Percentiles rank a stretch among this genome's conserved stretches.
Conservation (phyloP, 2,797 vertebrate genomes). For the Falco cherrug region DNA sequence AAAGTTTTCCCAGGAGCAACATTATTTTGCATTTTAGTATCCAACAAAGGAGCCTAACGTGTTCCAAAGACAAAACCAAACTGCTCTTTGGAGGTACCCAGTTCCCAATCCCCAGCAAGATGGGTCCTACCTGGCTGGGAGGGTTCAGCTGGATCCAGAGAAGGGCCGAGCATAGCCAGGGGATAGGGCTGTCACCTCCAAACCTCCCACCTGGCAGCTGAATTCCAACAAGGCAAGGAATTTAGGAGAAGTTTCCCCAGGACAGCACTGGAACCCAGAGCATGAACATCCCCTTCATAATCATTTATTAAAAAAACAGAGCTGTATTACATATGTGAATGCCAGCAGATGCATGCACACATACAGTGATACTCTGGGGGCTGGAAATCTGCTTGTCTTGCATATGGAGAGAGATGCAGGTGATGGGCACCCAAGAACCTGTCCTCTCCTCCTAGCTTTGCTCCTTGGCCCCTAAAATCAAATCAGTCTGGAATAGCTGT, state of each 20-base stretch:
- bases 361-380: fast-evolving
- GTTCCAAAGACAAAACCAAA: background rate
- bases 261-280: background rate
- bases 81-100: fast-evolving
- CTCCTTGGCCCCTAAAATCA: background rate
- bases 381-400: background rate
- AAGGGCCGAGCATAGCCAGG: background rate
- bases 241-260: background rate
- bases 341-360: background rate
- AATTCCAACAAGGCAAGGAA: fast-evolving
- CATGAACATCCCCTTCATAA: fast-evolving
- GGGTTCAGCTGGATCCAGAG: background rate
- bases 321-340: background rate
- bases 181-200: fast-evolving
- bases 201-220: background rate
- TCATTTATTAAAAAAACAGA: background rate
- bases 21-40: fast-evolving
- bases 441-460: background rate
- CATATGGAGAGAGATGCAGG: fast-evolving
- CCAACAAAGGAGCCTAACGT: background rate
- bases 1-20: background rate
- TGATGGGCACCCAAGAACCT: too few species aligned
- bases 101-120: background rate
- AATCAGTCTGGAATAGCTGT: fast-evolving
- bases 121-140: background rate